Base-by-base conservation (phyloP, 1,140 invertebrate genomes). In the Lucilia sericata region DNA sequence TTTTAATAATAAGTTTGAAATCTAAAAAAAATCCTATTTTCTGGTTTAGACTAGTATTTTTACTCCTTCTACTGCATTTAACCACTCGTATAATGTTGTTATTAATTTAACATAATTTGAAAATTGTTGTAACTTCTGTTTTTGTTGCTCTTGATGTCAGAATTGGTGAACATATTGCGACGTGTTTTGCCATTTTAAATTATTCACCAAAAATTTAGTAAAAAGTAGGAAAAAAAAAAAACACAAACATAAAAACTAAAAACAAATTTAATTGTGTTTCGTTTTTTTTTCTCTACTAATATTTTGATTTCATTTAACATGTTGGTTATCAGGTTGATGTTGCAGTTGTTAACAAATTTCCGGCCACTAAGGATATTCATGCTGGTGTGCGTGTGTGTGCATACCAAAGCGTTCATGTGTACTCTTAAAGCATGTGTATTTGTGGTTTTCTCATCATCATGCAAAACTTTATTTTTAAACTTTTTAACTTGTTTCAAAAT, bases 251-350 rank as follows among this genome's bases (percentile, higher is more conserved):
- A 42, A 8, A 42, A 42, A 42, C 7, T 42, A 42, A 42, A 42
- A 42, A 42, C 42, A 42, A 42, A 42, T 42, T 42, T 42, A 42
- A 42, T 42, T 42, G 42, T 42, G 7, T 55, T 55, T 55, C 2
- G 9, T 55, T 55, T 55, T 12, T 17, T 55, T 42, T 7, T 42
- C 5, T 7, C 42, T 42, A 42, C 42, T 42, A 42, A 42, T 55
- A 17, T 55, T 55, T 55, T 55, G 51, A 55, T 55, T 55, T 55
- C 51, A 55, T 55, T 55, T 55, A 55, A 55, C 51, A 55, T 55
- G 51, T 55, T 55, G 51, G 51, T 55, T 55, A 12, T 55, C 51
- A 55, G 51, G 51, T 55, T 55, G 51, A 12, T 55, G 51, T 55
- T 55, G 51, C 51, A 55, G 13, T 55, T 55, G 51, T 55, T 55